Conservation (phyloP, 2,113 vertebrate genomes). For the Catharus minimus region DNA sequence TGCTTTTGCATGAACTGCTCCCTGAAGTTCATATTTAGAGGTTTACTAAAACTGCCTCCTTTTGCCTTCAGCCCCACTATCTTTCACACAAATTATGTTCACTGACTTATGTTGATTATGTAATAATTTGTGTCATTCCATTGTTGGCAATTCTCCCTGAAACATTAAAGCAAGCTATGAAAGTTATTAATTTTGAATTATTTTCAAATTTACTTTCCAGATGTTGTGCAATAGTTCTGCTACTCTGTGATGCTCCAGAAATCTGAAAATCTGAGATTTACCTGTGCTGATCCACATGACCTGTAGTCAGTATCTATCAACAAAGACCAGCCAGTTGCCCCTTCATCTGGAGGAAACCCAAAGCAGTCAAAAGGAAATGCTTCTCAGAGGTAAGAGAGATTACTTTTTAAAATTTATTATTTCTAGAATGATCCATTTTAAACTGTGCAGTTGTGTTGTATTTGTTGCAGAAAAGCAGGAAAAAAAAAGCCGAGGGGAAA, state of each 20-base stretch:
- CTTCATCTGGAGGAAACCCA: background rate
- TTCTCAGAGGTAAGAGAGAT: background rate
- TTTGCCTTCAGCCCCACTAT: background rate
- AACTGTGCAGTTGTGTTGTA: background rate
- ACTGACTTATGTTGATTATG: background rate
- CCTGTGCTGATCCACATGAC: background rate
- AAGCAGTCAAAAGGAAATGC: background rate
- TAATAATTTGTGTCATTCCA: background rate
- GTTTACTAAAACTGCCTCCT: background rate
- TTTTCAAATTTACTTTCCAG: background rate
- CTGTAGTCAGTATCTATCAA: background rate
- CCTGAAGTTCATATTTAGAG: background rate
- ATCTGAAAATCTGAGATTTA: background rate
- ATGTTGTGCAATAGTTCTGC: background rate
- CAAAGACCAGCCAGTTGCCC: background rate
- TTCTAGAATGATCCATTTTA: background rate
- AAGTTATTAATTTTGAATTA: background rate
- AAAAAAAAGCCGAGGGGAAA: background rate
- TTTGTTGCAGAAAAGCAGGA: background rate
- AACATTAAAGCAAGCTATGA: background rate
- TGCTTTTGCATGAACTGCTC: background rate
- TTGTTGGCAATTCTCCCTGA: background rate
- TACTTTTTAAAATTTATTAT: background rate
- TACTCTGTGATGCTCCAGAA: background rate
- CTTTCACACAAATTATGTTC: background rate